Evolutionary conservation across 2,113 vertebrate genomes (phyloP).

Genomic region (Acrocephalus kingi): DNA sequence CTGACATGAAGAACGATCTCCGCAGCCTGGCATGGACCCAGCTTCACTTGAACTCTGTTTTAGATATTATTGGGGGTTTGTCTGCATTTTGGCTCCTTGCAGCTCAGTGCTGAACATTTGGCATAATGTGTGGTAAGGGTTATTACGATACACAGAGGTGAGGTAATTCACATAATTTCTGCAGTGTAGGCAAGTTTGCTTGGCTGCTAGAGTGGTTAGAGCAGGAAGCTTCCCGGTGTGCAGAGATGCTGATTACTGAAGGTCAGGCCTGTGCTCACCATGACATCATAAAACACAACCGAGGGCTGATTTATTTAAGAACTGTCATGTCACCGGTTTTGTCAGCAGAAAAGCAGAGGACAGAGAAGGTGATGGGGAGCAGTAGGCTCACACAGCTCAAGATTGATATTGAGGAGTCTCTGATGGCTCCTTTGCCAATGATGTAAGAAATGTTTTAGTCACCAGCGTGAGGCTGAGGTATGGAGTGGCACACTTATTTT

Average conservation of each 20-base stretch:
- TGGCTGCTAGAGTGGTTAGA: background rate
- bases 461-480: background rate
- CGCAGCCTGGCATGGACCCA: slow-evolving; percentile 48
- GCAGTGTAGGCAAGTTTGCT: slow-evolving; percentile 63
- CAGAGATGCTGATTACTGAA: slow-evolving; percentile 57
- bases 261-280: slow-evolving; percentile 59
- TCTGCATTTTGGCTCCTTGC: slow-evolving; percentile 47
- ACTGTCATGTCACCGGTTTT: slow-evolving; percentile 34
- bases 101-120: slow-evolving; percentile 53
- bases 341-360: slow-evolving; percentile 3
- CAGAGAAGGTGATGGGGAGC: background rate
- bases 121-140: slow-evolving; percentile 67
- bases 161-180: slow-evolving; percentile 72
- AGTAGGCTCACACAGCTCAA: accelerated
- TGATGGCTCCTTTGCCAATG: background rate
- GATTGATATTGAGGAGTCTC: background rate
- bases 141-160: slow-evolving; percentile 70
- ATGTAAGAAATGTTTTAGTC: background rate
- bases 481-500: background rate
- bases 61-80: slow-evolving; percentile 59
- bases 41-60: slow-evolving; percentile 63
- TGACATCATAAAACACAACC: slow-evolving; percentile 57
- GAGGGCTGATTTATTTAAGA: slow-evolving; percentile 51
- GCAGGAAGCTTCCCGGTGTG: slow-evolving; percentile 61
- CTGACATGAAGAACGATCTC: slow-evolving; percentile 54